These are phyloP conservation scores for Mastomys natalensis DNA, from an alignment of 2,113 vertebrate species.

Conservation along the genomic window DNA sequence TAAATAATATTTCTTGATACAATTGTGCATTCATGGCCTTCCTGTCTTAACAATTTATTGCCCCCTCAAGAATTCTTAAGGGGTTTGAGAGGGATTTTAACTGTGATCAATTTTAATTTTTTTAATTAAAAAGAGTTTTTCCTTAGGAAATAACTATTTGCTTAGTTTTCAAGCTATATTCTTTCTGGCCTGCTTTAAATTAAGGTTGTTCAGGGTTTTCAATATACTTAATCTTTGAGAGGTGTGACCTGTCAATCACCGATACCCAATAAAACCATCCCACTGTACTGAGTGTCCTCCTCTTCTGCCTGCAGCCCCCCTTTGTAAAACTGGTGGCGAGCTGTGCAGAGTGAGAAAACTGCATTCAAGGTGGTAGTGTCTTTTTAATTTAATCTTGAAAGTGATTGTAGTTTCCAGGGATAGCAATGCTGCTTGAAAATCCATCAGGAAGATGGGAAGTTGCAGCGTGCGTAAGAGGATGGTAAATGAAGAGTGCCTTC, in stretches of 20 bases:
- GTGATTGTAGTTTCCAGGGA: slow-evolving; percentile 8
- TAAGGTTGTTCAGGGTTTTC: slow-evolving; percentile 51
- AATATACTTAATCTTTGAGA: slow-evolving; percentile 62
- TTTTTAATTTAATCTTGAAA: slow-evolving; percentile 36
- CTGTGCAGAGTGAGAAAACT: slow-evolving; percentile 3
- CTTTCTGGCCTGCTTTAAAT: slow-evolving; percentile 61
- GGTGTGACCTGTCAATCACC: slow-evolving; percentile 39
- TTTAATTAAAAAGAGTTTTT: slow-evolving; percentile 45
- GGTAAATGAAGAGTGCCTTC: background rate
- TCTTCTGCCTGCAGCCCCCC: background rate
- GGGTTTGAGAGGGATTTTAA: slow-evolving; percentile 49
- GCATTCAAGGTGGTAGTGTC: background rate
- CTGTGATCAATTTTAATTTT: slow-evolving; percentile 66
- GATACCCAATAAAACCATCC: slow-evolving; percentile 10
- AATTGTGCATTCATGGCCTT: slow-evolving; percentile 12
- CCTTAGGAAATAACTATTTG: slow-evolving; percentile 60
- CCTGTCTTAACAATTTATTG: slow-evolving; percentile 45
- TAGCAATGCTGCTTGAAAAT: slow-evolving; percentile 35
- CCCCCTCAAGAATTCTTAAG: slow-evolving; percentile 53
- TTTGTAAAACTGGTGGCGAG: background rate
- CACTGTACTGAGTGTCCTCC: background rate
- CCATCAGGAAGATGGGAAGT: background rate
- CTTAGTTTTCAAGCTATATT: slow-evolving; percentile 63
- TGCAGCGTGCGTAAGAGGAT: background rate
- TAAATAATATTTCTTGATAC: background rate